Percentiles rank a stretch among this genome's conserved stretches.
These are phyloP conservation scores for Melanotaenia nigrans DNA, from an alignment of 2,797 vertebrate genomes.

Conservation along the genomic window DNA sequence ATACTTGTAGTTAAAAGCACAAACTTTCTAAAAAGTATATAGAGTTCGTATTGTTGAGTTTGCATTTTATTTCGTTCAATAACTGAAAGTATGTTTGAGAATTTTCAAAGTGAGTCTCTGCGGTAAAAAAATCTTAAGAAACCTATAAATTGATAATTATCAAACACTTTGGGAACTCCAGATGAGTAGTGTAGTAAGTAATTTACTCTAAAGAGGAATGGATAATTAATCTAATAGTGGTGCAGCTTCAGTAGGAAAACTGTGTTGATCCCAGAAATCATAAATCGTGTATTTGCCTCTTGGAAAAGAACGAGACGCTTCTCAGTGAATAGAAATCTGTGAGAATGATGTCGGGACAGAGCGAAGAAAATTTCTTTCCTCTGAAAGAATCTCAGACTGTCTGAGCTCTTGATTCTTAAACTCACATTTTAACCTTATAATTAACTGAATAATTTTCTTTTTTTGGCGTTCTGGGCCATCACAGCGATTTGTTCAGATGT, in stretches of 20 bases:
- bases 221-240: conserved; percentile 18
- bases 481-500: conserved; percentile 1
- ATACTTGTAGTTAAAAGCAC: too few species aligned
- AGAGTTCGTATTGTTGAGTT: not conserved
- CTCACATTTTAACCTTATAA: not conserved
- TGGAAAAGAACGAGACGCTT: conserved; percentile 5
- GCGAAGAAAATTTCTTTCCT: too few species aligned
- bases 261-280: conserved; percentile 6
- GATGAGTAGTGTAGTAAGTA: not conserved
- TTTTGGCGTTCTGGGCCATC: not conserved
- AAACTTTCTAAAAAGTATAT: not conserved
- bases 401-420: not conserved
- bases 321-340: conserved; percentile 1
- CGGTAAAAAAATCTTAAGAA: not conserved
- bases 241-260: conserved; percentile 42
- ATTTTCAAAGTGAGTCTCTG: not conserved
- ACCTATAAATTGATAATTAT: not conserved
- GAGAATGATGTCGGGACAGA: too few species aligned
- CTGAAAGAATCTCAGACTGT: not conserved
- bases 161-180: not conserved
- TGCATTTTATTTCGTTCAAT: not conserved
- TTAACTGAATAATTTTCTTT: not conserved
- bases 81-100: not conserved
- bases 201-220: not conserved
- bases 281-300: conserved; percentile 39